These are phyloP conservation scores for Gymnocephalus cernua DNA, from an alignment of 2,113 vertebrate genomes.

Conservation along the genomic window DNA sequence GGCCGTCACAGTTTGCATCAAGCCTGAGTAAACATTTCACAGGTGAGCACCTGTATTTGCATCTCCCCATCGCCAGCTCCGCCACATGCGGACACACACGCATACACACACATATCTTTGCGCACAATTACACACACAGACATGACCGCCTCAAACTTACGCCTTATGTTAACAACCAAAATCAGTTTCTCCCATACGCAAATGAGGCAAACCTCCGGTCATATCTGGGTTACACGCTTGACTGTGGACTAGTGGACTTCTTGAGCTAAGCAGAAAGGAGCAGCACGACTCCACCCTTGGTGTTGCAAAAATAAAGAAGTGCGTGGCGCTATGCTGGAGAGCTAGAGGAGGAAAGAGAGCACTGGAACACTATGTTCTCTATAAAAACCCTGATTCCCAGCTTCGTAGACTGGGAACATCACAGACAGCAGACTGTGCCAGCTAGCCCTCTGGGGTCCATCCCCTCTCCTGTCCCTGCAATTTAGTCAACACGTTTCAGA, in stretches of 20 bases:
- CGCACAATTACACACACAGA: conserved; percentile 58
- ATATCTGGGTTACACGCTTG: conserved; percentile 85
- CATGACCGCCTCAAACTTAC: conserved; percentile 60
- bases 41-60: conserved; percentile 85
- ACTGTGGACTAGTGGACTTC: conserved; percentile 86
- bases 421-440: conserved; percentile 70
- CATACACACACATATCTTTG: conserved; percentile 41
- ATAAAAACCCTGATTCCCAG: conserved; percentile 74
- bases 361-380: conserved; percentile 80
- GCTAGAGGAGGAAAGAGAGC: conserved; percentile 44
- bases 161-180: conserved; percentile 80
- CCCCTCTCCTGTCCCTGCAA: conserved; percentile 76
- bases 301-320: conserved; percentile 51
- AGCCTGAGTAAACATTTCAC: conserved; percentile 84
- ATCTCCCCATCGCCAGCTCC: conserved; percentile 74
- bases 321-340: conserved; percentile 44
- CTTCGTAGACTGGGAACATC: conserved; percentile 74
- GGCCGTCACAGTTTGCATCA: conserved; percentile 85
- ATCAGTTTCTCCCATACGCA: conserved; percentile 82
- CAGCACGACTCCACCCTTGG: conserved; percentile 63
- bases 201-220: conserved; percentile 83
- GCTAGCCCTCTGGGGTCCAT: conserved; percentile 77
- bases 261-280: conserved; percentile 65
- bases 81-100: conserved; percentile 63
- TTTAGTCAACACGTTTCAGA: conserved; percentile 83